Evolutionary conservation across 2,113 vertebrate species (phyloP), one percentile per base, ranked within the genome.

Genomic region (Cinclus mexicanus): DNA sequence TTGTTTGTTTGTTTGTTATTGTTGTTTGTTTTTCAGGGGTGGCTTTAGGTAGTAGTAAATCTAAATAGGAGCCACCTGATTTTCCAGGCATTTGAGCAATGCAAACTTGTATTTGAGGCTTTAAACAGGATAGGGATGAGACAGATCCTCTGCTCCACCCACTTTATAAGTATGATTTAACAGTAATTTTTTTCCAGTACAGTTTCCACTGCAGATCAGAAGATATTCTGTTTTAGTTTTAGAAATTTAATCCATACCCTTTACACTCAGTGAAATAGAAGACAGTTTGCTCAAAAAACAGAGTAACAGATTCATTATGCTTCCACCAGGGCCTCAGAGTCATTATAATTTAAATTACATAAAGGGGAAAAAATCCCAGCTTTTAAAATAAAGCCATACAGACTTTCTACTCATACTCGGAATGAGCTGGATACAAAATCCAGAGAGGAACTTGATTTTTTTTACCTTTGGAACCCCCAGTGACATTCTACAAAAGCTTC

Each of bases 311-410:
- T 49, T 39, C n/a, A 44, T 14, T 44, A 72, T 77, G 63, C 25
- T 90, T 95, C 50, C 28, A 89, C 31, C 23, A 83, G 49, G 28
- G 82, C 22, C 46, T 21, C 63, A 10, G 69, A 77, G 47, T 55
- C 71, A 83, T 75, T 67, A 47, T 37, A 64, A 5, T 55, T 87
- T 42, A 84, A 42, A 59, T 21, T 63, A 29, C 6, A 50, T 24
- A 46, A 65, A 18, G 33, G 11, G 2, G 2, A 5, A 52, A 59
- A 46, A 2, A 2, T 0, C 0, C 5, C 1, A 11, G 3, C 18
- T 76, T 79, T 83, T 42, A 76, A 79, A 90, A 49, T 76, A 76
- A 55, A 60, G 12, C 8, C 60, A 71, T 41, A 44, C 3, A 86
- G n/a, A 11, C 3, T 68, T 85, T 89, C 29, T 55, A 85, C 24